Percentiles rank a stretch among this genome's conserved stretches.
phyloP scores from a whole-genome alignment of 2,888 invertebrate species.

The Melieria picta region DNA sequence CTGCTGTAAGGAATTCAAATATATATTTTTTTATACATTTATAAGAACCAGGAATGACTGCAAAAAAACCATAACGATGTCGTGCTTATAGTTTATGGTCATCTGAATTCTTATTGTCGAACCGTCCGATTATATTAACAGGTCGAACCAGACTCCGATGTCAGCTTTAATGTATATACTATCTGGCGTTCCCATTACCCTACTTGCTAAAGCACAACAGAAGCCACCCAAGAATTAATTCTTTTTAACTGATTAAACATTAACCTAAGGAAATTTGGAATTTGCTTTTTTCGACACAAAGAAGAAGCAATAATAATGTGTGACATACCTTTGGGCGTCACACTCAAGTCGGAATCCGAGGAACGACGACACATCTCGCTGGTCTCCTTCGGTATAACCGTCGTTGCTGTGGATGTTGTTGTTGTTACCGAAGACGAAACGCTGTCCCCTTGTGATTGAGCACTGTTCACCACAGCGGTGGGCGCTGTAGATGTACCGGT shows the following conservation, averaged over 20 bases:
- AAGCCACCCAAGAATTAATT: not conserved
- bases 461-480: not conserved
- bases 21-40: too few species aligned
- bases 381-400: constrained; percentile 61
- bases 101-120: too few species aligned
- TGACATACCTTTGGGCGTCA: constrained; percentile 88
- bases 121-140: too few species aligned
- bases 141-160: too few species aligned
- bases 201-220: too few species aligned
- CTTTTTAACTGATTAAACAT: not conserved
- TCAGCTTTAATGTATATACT: too few species aligned
- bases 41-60: too few species aligned
- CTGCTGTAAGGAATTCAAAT: too few species aligned
- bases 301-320: not conserved
- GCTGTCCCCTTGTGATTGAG: constrained; percentile 48
- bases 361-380: constrained; percentile 78
- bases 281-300: not conserved
- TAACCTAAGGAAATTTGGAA: too few species aligned
- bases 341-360: constrained; percentile 92
- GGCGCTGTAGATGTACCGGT: not conserved
- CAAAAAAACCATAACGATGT: too few species aligned
- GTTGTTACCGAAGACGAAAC: not conserved
- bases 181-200: too few species aligned
- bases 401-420: constrained; percentile 49
- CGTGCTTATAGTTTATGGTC: too few species aligned